These are phyloP conservation scores for Oscheius sp. DNA, from an alignment of 2,888 invertebrate species.

Conservation along the genomic window DNA sequence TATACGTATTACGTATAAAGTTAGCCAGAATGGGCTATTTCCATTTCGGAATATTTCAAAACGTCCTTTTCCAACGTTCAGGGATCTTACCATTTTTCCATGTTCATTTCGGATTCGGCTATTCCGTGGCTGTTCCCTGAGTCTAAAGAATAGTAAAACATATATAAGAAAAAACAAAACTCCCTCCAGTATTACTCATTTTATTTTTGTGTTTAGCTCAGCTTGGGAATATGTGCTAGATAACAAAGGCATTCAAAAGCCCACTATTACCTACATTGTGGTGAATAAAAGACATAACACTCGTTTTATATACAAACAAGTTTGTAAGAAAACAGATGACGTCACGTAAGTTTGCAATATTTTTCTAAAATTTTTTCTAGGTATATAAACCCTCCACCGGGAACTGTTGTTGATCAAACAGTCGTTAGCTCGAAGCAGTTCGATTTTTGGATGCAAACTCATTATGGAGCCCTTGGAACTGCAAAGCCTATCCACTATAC, in stretches of 20 bases:
- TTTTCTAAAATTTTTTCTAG: neutral
- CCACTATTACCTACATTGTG: constrained; percentile 50
- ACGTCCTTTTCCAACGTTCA: too few species aligned
- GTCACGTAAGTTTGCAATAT: neutral
- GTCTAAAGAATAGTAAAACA: too few species aligned
- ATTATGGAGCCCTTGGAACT: constrained; percentile 78
- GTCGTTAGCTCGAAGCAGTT: constrained; percentile 74
- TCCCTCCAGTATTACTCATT: too few species aligned
- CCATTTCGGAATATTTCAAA: too few species aligned
- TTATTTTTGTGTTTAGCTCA: too few species aligned
- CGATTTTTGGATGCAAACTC: constrained; percentile 93
- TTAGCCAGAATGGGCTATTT: too few species aligned
- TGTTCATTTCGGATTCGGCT: too few species aligned
- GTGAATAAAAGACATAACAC: constrained; percentile 53
- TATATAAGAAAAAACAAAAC: too few species aligned
- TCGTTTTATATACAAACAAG: constrained; percentile 29
- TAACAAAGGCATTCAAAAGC: neutral
- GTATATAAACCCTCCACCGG: constrained; percentile 36
- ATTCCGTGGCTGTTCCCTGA: too few species aligned
- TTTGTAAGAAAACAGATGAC: neutral
- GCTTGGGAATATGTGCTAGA: too few species aligned
- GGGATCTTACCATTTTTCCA: too few species aligned
- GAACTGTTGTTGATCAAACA: constrained; percentile 39
- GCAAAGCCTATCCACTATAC: constrained; percentile 98
- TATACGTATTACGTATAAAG: too few species aligned